Conservation (phyloP, 2,797 vertebrate species). For the Danionella dracula region DNA sequence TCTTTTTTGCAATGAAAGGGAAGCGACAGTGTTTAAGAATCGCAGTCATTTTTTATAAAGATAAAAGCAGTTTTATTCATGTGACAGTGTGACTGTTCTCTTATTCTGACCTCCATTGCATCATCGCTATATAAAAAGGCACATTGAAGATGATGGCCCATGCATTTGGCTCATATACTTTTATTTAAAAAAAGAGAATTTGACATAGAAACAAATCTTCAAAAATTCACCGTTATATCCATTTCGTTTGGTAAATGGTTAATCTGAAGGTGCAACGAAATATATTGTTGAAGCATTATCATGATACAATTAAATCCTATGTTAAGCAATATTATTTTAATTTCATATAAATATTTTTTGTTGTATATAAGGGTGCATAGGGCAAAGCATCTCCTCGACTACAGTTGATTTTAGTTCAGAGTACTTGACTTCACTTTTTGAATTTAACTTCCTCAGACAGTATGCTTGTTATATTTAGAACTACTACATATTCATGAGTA, state of each 20-base stretch:
- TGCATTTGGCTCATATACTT: too few relatives aligned
- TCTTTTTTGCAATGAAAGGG: not conserved
- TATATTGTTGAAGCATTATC: too few relatives aligned
- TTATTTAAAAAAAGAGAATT: too few relatives aligned
- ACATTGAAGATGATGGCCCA: not conserved
- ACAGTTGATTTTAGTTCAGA: not conserved
- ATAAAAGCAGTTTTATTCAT: not conserved
- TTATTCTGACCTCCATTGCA: not conserved
- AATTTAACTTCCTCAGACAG: conserved; percentile 7
- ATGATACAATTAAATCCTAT: too few relatives aligned
- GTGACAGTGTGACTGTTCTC: conserved; percentile 4
- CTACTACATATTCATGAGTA: conserved; percentile 25
- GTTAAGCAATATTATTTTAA: too few relatives aligned
- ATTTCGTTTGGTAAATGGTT: too few relatives aligned
- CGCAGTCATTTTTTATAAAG: not conserved
- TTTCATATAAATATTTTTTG: too few relatives aligned
- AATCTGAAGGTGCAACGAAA: too few relatives aligned
- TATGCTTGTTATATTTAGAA: conserved; percentile 24
- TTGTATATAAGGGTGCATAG: not conserved
- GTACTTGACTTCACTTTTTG: conserved; percentile 4
- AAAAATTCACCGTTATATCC: too few relatives aligned
- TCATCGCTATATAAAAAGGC: not conserved
- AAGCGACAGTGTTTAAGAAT: not conserved
- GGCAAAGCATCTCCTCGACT: not conserved
- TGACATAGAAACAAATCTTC: too few relatives aligned